Base-by-base conservation (phyloP, 2,888 invertebrate species). In the Phragmatobia fuliginosa region DNA sequence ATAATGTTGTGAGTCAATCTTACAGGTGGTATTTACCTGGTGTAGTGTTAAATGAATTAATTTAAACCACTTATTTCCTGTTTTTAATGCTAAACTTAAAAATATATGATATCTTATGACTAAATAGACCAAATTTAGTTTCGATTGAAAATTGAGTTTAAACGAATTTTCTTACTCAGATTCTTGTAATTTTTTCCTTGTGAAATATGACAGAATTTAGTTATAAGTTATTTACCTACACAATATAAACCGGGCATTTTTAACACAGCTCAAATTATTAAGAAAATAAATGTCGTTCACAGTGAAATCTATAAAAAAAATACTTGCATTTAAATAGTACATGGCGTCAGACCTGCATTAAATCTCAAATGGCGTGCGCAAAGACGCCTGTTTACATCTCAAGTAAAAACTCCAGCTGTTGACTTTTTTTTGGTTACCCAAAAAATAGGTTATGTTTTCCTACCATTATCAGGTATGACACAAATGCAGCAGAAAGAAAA, bases 371-470 rank as follows among this genome's bases (percentile, higher is more conserved):
- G 81, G 80, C 72, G 78, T 64, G 68, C 58, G 38, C 58, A 70
- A 60, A 70, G 72, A 78, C 73, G 78, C 83, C 74, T 83, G 83
- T 81, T 83, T 81, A 81, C 75, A 58, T 74, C 14, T 66, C 58
- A 21, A 59, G 58, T 2, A 69, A 52, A 41, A 68, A 70, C 60
- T 49, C 67, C 81, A 76, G 83, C 83, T 81, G 79, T 76, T 79
- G 64, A 41, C 21, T 60, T 66, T 68, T 28, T 52, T n/a, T 36
- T 36, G 8, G 45, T 0, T 38, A 36, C 52, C 67, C 56, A 28
- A 1, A 28, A 56, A 28, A 25, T 56, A 25, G 52, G 56, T 16
- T 56, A 56, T 56, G 16, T 28, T 56, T 16, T 28, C 14, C 11
- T 52, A 52, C 4, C 25, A 52, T 14, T 56, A 11, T 14, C n/a